Evolutionary conservation across 2,797 vertebrate species (phyloP), one percentile per base, ranked within the genome.

Genomic region (Cossypha polioptera): DNA sequence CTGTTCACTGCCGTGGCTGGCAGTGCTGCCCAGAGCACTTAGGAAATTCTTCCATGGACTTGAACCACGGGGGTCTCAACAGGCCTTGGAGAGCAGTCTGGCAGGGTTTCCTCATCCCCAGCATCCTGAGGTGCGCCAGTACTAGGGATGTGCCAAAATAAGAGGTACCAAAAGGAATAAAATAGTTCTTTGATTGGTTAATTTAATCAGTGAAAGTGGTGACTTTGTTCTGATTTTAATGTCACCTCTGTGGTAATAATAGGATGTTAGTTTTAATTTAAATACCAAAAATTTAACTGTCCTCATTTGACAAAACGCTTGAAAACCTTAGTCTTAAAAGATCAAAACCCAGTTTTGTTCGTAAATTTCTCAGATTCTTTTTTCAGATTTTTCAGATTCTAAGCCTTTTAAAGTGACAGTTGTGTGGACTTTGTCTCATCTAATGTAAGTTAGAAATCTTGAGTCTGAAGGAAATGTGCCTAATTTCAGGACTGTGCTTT

Each of bases 351-450:
- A 81, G 16, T 28, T 6, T 3, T 61, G 12, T 72, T 80, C 4
- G 4, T 78, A 25, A 5, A 2, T 29, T 74, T 59, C 80, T 66
- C 33, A 50, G 29, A 7, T 25, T 53, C 61, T 14, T 67, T 16
- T 17, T 28, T 29, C 19, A 45, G 9, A 0, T 31, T 68, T 73
- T 90, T 76, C 28, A 51, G 13, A 10, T 66, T 66, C 33, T 19
- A 55, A 69, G 43, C 28, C 11, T 68, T 50, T 63, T 11, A 3
- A 79, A 50, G 45, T 38, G 47, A 40, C 5, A 43, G 16, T 35
- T 22, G 8, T 11, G 3, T 10, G 18, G 69, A 9, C 6, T 54
- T 87, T 50, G 63, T 61, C 24, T 76, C 0, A 0, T 54, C 8
- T 40, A 31, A 38, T 5, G 3, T 36, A 31, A 67, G 29, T 55